Conservation (phyloP, 2,888 invertebrate genomes). For the Protonemura montana region DNA sequence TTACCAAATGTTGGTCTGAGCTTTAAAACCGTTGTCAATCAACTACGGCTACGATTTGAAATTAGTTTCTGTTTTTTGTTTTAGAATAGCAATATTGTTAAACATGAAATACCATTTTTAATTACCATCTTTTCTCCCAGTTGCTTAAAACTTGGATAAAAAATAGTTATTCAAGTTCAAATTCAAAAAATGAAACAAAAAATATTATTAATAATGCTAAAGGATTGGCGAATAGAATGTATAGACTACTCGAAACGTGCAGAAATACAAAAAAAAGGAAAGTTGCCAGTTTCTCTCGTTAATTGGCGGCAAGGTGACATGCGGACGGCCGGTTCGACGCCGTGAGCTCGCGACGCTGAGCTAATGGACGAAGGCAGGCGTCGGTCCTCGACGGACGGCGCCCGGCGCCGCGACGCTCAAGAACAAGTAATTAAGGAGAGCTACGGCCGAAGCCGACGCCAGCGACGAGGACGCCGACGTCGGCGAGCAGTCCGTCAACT, state of each 20-base stretch:
- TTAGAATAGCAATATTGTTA: too few species aligned
- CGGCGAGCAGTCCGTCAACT: not conserved
- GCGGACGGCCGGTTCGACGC: not conserved
- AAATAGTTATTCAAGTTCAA: too few species aligned
- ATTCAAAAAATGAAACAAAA: too few species aligned
- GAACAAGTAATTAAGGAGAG: constrained; percentile 35
- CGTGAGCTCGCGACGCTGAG: not conserved
- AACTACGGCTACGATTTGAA: too few species aligned
- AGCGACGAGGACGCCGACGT: not conserved
- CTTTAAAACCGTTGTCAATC: too few species aligned
- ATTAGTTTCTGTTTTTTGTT: too few species aligned
- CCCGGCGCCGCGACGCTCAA: constrained; percentile 18
- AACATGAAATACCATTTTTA: too few species aligned
- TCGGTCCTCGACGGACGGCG: not conserved
- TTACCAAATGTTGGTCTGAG: too few species aligned
- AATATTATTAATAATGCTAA: too few species aligned
- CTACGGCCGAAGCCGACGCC: not conserved
- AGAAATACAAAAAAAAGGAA: not conserved
- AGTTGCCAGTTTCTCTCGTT: not conserved
- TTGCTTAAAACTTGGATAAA: too few species aligned
- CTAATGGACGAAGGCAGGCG: not conserved
- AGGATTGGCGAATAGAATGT: too few species aligned
- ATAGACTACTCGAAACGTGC: not conserved
- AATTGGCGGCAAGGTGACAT: not conserved
- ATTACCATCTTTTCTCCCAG: too few species aligned